phyloP scores from a whole-genome alignment of 2,113 vertebrate species.

The Podiceps cristatus region DNA sequence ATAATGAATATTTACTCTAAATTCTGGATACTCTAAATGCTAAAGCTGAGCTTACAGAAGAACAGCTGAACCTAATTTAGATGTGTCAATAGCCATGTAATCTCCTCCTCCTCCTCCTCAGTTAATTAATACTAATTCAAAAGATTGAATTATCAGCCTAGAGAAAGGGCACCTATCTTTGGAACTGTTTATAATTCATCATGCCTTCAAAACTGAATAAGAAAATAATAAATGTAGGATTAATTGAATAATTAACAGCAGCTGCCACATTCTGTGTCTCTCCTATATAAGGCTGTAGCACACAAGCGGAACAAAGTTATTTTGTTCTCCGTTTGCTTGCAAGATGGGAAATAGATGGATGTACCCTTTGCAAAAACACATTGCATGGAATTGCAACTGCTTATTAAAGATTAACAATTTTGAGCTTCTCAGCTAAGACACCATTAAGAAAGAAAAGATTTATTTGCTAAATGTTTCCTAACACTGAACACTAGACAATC shows the following conservation, averaged over 20 bases:
- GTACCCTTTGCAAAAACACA: background rate
- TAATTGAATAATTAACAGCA: slow-evolving; percentile 30
- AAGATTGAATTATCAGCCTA: background rate
- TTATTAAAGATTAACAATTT: background rate
- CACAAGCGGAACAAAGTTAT: background rate
- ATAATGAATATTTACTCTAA: slow-evolving; percentile 2
- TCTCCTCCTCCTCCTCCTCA: background rate
- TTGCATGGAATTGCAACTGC: background rate
- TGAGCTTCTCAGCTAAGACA: background rate
- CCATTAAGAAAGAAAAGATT: background rate
- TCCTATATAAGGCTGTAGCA: background rate
- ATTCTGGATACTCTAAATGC: background rate
- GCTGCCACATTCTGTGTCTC: background rate
- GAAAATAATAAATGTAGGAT: slow-evolving; percentile 16
- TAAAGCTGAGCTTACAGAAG: slow-evolving; percentile 5
- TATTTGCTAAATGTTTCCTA: background rate
- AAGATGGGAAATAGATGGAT: background rate
- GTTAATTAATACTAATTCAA: slow-evolving; percentile 36
- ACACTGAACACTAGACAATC: background rate
- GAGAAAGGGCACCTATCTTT: slow-evolving; percentile 38
- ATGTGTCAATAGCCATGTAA: slow-evolving; percentile 12
- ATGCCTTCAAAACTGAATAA: background rate
- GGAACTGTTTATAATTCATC: slow-evolving; percentile 18
- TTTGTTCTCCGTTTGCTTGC: background rate
- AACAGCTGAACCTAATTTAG: slow-evolving; percentile 32